Evolutionary conservation across 2,797 vertebrate species (phyloP).

Genomic region (Oceanodroma leucorhoa): DNA sequence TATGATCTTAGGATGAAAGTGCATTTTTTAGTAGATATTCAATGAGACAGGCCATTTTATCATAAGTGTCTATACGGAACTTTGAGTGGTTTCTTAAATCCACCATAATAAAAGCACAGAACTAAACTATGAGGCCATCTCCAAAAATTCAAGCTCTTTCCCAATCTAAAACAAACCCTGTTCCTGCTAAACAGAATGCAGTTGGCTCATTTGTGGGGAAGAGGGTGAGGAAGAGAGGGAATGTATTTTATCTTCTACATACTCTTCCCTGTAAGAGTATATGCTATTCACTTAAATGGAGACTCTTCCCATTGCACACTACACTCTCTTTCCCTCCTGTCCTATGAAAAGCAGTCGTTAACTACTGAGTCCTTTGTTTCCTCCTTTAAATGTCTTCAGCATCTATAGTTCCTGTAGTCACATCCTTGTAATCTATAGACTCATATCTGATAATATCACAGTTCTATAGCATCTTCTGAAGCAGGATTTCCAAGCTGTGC

Average conservation of each 20-base stretch:
- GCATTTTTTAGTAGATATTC: background rate
- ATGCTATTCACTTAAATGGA: background rate
- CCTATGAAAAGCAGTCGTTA: background rate
- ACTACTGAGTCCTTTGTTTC: background rate
- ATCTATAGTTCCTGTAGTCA: background rate
- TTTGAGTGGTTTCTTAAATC: background rate
- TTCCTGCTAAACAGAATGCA: background rate
- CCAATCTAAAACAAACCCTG: background rate
- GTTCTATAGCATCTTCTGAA: background rate
- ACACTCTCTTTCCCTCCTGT: background rate
- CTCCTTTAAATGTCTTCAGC: background rate
- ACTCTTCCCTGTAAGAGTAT: background rate
- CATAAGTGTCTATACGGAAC: background rate
- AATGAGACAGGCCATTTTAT: background rate
- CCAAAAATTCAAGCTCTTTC: background rate
- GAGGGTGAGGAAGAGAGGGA: background rate
- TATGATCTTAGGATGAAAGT: background rate
- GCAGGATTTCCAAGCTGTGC: background rate
- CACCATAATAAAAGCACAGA: background rate
- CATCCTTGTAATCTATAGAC: background rate
- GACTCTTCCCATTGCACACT: background rate
- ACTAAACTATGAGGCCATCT: background rate
- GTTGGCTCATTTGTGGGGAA: background rate
- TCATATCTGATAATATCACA: background rate
- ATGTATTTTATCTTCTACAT: background rate